Evolutionary conservation across 2,113 vertebrate genomes (phyloP), one percentile per base, ranked within the genome.

Genomic region (Xyrauchen texanus): DNA sequence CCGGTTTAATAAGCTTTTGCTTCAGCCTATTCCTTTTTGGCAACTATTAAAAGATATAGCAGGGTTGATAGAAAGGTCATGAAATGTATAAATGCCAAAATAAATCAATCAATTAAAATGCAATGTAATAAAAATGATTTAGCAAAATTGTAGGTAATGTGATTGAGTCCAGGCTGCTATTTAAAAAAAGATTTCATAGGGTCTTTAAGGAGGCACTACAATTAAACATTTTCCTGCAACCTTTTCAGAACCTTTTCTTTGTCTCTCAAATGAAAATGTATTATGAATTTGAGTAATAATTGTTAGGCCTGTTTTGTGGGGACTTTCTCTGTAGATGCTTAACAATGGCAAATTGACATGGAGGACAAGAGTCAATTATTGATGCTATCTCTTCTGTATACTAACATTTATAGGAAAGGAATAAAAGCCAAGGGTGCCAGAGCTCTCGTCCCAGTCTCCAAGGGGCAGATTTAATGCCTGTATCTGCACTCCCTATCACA

Each of bases 321-420:
- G 44, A 78, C 47, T 5, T 34, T 64, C 64, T 66, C 53, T 8
- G 63, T 45, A 62, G 69, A 72, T 21, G 51, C 76, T 81, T 76
- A 76, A 77, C 68, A 72, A 81, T 1, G 68, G 46, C 66, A 63
- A 82, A 71, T 53, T 69, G 77, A 82, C 82, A 68, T 15, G 9
- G 16, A 77, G 77, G 61, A 57, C 72, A 52, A 60, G 52, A 81
- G 71, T 81, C 80, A 80, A 82, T 86, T 68, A 84, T 80, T 8
- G 76, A 57, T 78, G 69, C 77, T 80, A 72, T 71, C 82, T 77
- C 57, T 70, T 63, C 66, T 11, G 45, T 70, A 63, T 60, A 60
- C 60, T 77, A 80, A 83, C 70, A 45, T 77, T 77, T 79, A 79
- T 71, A 80, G 74, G 73, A 63, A n/a, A 64, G 6, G 61, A 68